Evolutionary conservation across 2,113 vertebrate species (phyloP).

Genomic region (Ancistrus triradiatus): DNA sequence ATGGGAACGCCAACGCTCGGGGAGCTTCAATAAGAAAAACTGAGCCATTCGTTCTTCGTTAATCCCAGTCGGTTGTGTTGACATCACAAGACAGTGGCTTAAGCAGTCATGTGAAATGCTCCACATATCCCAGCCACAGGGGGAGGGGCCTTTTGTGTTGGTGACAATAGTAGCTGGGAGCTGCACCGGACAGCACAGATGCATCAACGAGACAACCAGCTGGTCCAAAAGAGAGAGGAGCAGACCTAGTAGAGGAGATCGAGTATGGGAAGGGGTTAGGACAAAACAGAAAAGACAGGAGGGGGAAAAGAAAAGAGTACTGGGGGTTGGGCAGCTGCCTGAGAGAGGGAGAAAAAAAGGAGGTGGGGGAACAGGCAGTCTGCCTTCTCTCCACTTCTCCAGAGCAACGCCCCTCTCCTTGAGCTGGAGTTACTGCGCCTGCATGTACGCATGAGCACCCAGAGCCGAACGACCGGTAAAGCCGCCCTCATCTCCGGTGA

Average conservation of each 20-base stretch:
- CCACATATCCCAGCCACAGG: too few relatives aligned
- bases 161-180: conserved; percentile 66
- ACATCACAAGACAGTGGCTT: too few relatives aligned
- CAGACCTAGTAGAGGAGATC: conserved; percentile 13
- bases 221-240: conserved; percentile 31
- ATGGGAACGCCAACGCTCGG: too few relatives aligned
- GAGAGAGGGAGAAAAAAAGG: not conserved
- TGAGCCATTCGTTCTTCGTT: too few relatives aligned
- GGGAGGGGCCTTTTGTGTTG: conserved; percentile 50
- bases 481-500: conserved; percentile 65
- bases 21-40: too few relatives aligned
- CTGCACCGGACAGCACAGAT: conserved; percentile 66
- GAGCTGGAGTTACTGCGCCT: not conserved
- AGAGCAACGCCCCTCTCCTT: conserved; percentile 52
- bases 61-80: too few relatives aligned
- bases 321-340: conserved; percentile 25
- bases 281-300: conserved; percentile 30
- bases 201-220: conserved; percentile 60
- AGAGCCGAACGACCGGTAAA: conserved; percentile 61
- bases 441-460: conserved; percentile 30
- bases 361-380: conserved; percentile 4
- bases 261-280: conserved; percentile 26
- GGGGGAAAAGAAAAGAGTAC: conserved; percentile 13
- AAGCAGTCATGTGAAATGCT: too few relatives aligned
- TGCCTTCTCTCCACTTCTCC: conserved; percentile 41